Conservation (phyloP, 2,113 vertebrate genomes). For the Nannospalax galili region DNA sequence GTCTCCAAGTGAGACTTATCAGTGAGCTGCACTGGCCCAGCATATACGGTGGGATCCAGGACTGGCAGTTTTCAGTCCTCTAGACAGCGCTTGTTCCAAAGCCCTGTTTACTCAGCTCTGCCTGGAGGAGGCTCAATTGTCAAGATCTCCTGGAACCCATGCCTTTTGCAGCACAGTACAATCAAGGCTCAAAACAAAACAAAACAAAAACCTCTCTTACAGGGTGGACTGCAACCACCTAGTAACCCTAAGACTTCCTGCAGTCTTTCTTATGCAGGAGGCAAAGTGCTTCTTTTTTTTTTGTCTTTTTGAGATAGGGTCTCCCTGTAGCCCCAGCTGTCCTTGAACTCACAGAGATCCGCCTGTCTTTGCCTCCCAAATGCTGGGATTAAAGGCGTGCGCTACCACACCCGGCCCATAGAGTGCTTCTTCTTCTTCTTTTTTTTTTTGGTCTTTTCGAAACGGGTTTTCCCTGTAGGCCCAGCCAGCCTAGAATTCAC, state of each 20-base stretch:
- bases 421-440: no score
- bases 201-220: background rate
- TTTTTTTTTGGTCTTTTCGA: no score
- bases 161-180: background rate
- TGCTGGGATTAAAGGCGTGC: no score
- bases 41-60: background rate
- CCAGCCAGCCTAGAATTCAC: no score
- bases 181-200: background rate
- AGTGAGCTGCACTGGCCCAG: background rate
- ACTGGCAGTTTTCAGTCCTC: background rate
- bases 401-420: no score
- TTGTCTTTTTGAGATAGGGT: no score
- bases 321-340: no score
- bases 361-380: no score
- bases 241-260: no score
- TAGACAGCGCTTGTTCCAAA: background rate
- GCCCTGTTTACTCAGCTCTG: background rate
- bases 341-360: no score
- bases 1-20: background rate
- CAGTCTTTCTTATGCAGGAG: no score
- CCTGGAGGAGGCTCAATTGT: background rate
- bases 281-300: background rate
- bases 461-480: no score
- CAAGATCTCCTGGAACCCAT: background rate
- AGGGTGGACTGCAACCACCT: background rate